A percentile compares a stretch with the other conserved stretches of the same genome.
phyloP scores from a whole-genome alignment of 2,797 vertebrate genomes.

The Benthosema pterotum region DNA sequence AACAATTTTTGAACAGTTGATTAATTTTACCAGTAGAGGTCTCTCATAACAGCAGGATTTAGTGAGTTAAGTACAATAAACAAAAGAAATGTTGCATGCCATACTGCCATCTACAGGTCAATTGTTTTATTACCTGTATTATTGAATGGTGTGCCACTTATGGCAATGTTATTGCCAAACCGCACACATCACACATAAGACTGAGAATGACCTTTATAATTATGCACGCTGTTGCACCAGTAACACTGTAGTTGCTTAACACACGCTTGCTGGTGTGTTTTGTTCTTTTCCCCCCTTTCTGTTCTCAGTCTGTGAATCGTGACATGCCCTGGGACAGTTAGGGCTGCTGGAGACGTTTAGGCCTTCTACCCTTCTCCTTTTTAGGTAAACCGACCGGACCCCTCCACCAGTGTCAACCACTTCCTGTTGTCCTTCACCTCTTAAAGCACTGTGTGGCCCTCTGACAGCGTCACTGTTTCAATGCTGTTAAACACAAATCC shows the following conservation, averaged over 20 bases:
- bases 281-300: slow-evolving; percentile 56
- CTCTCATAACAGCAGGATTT: not conserved
- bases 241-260: slow-evolving; percentile 57
- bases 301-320: slow-evolving; percentile 83
- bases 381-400: slow-evolving; percentile 76
- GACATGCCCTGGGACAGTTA: slow-evolving; percentile 85
- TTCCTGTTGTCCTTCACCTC: slow-evolving; percentile 32
- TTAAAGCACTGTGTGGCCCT: slow-evolving; percentile 22
- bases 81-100: slow-evolving; percentile 10
- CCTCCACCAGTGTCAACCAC: slow-evolving; percentile 43
- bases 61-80: not conserved
- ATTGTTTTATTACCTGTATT: slow-evolving; percentile 29
- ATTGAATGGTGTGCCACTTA: slow-evolving; percentile 13
- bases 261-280: slow-evolving; percentile 70
- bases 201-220: slow-evolving; percentile 20
- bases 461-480: slow-evolving; percentile 16
- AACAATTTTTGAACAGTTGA: not conserved
- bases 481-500: slow-evolving; percentile 23
- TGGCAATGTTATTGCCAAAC: slow-evolving; percentile 1
- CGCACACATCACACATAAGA: slow-evolving; percentile 16
- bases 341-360: slow-evolving; percentile 75
- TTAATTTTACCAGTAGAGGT: slow-evolving; percentile 1
- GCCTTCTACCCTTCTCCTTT: slow-evolving; percentile 61
- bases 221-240: slow-evolving; percentile 42
- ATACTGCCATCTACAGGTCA: slow-evolving; percentile 67